Conservation (phyloP, 2,797 vertebrate genomes). For the Enteromius mattozi region DNA sequence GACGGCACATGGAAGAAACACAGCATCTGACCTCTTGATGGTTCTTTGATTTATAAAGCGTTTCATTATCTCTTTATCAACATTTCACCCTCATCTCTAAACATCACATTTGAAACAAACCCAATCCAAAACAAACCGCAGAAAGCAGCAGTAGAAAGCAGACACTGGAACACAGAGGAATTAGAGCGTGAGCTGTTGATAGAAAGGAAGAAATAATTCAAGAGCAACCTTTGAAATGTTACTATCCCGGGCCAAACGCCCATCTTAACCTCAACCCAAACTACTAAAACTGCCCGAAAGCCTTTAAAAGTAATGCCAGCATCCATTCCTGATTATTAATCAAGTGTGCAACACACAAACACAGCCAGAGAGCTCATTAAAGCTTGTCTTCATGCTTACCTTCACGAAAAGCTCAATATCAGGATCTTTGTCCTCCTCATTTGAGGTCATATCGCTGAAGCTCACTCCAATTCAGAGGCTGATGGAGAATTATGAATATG, state of each 20-base stretch:
- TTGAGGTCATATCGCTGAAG: constrained; percentile 83
- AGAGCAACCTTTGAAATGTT: constrained; percentile 31
- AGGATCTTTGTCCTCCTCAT: constrained; percentile 89
- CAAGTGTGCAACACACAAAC: background rate
- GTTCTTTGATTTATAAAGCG: background rate
- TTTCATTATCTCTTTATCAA: background rate
- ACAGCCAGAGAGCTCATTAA: background rate
- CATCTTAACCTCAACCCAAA: background rate
- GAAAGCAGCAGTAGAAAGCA: background rate
- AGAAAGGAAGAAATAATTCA: constrained; percentile 59
- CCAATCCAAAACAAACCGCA: constrained; percentile 9
- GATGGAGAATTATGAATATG: background rate
- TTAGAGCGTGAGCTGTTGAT: constrained; percentile 55
- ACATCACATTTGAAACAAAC: background rate
- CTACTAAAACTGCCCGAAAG: background rate
- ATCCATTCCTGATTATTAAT: background rate
- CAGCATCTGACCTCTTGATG: background rate
- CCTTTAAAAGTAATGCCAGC: background rate
- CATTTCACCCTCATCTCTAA: background rate
- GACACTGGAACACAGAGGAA: constrained; percentile 42
- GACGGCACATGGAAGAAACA: background rate
- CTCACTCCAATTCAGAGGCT: constrained; percentile 52
- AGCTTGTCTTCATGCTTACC: constrained; percentile 74
- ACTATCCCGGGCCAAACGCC: background rate
- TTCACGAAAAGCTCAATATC: constrained; percentile 98